Evolutionary conservation across 2,113 vertebrate species (phyloP).

Genomic region (Zootoca vivipara): DNA sequence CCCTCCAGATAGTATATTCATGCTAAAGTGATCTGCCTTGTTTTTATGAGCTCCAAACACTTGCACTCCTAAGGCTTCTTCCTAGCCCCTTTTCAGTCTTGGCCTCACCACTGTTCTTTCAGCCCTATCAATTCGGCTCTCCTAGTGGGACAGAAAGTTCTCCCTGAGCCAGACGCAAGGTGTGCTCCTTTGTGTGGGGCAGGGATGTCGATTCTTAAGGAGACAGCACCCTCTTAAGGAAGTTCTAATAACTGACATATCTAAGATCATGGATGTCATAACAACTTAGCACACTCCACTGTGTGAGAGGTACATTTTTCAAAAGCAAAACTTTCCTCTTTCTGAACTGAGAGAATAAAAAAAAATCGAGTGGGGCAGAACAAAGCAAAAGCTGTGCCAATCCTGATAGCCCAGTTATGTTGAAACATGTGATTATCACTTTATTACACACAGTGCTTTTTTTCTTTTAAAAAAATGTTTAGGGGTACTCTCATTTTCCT

Average conservation of each 20-base stretch:
- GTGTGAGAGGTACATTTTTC: background rate
- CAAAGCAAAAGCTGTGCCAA: background rate
- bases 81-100: background rate
- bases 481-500: too few relatives aligned
- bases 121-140: background rate
- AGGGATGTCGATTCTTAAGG: background rate
- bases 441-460: background rate
- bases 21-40: background rate
- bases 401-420: background rate
- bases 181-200: background rate
- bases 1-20: background rate
- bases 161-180: background rate
- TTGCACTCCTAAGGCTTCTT: background rate
- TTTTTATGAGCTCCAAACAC: background rate
- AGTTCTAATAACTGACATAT: background rate
- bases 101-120: too few relatives aligned
- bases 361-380: background rate
- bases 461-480: too few relatives aligned
- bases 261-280: background rate
- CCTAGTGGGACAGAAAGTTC: background rate
- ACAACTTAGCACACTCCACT: background rate
- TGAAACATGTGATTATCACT: background rate
- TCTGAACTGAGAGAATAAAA: background rate
- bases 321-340: background rate
- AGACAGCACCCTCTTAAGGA: slow-evolving; percentile 15